Percentiles rank a stretch among this genome's conserved stretches.
Evolutionary conservation across 2,888 invertebrate genomes (phyloP).

Genomic region (Spilosoma lubricipeda): DNA sequence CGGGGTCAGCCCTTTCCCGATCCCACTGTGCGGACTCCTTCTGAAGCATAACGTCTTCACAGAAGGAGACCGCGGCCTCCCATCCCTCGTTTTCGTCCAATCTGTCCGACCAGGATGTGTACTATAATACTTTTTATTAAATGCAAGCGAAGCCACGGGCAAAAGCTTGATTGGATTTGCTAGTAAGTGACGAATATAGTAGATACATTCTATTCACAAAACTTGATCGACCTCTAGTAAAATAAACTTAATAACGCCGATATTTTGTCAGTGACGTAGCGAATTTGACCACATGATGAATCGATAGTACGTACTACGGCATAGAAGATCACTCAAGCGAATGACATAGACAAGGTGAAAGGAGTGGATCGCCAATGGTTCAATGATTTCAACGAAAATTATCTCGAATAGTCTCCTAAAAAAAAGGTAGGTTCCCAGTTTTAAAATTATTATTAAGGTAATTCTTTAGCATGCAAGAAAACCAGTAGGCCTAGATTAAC

Average conservation of each 20-base stretch:
- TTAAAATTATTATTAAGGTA: too few species aligned
- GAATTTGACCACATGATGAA: background rate
- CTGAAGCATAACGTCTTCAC: too few species aligned
- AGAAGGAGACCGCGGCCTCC: too few species aligned
- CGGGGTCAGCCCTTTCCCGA: too few species aligned
- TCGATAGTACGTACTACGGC: background rate
- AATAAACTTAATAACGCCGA: background rate
- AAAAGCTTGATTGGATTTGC: background rate
- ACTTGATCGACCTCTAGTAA: background rate
- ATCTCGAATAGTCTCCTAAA: background rate
- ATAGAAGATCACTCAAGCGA: background rate
- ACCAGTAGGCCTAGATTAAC: background rate
- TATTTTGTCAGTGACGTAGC: background rate
- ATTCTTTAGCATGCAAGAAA: background rate
- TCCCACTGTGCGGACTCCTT: too few species aligned
- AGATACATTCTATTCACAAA: background rate
- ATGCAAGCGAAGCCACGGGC: too few species aligned
- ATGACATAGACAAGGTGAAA: background rate
- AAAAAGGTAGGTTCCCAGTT: background rate
- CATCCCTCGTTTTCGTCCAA: too few species aligned
- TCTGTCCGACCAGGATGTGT: too few species aligned
- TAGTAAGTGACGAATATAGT: background rate
- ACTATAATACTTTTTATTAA: too few species aligned
- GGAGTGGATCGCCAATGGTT: background rate
- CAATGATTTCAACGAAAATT: background rate